phyloP scores from a whole-genome alignment of 2,888 invertebrate genomes.

The Celastrina argiolus region DNA sequence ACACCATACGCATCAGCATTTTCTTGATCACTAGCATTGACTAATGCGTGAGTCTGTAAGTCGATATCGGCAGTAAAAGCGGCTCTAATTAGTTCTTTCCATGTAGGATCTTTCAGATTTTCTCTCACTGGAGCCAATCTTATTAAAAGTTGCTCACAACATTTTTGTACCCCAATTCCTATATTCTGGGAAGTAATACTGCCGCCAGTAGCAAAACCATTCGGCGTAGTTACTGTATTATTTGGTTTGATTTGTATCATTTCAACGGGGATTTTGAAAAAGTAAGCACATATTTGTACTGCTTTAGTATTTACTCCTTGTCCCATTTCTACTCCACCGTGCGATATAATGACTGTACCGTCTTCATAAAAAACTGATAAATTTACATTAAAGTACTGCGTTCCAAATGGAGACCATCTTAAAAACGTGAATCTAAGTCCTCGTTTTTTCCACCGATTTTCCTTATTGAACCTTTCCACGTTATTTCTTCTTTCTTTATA shows the following conservation, averaged over 20 bases:
- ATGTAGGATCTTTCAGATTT: conserved; percentile 66
- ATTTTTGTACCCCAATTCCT: conserved; percentile 43
- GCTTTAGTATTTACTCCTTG: conserved; percentile 88
- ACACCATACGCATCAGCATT: conserved; percentile 79
- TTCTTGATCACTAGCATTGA: conserved; percentile 58
- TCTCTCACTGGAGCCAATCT: conserved; percentile 61
- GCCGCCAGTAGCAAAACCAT: conserved; percentile 81
- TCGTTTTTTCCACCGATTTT: conserved; percentile 87
- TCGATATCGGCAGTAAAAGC: conserved; percentile 72
- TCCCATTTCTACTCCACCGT: conserved; percentile 87
- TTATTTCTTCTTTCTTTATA: conserved; percentile 62
- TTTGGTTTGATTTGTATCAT: conserved; percentile 82
- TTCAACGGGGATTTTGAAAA: conserved; percentile 80
- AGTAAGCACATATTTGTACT: conserved; percentile 81
- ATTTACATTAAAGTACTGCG: conserved; percentile 76
- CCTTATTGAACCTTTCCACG: conserved; percentile 78
- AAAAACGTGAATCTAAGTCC: conserved; percentile 83
- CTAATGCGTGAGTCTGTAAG: conserved; percentile 71
- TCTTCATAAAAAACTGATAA: conserved; percentile 83
- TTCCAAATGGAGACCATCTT: conserved; percentile 78
- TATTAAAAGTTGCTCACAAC: conserved; percentile 43
- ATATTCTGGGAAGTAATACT: conserved; percentile 63
- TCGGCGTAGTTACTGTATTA: conserved; percentile 80
- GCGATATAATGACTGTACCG: conserved; percentile 83
- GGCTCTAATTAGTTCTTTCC: conserved; percentile 74